These are phyloP conservation scores for Smithornis capensis DNA, from an alignment of 2,113 vertebrate species.

Conservation along the genomic window DNA sequence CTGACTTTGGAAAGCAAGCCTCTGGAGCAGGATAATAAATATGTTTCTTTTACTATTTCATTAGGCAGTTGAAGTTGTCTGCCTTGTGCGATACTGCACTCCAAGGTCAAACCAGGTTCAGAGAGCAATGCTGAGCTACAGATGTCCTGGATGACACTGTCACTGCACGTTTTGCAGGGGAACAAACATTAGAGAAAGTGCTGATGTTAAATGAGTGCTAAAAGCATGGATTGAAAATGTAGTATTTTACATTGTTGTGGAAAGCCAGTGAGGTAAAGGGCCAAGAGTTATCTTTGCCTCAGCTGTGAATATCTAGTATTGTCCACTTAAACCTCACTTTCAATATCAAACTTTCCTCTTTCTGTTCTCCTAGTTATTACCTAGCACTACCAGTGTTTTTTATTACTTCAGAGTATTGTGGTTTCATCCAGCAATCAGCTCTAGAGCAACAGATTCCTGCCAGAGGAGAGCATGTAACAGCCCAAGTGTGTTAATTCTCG, in stretches of 20 bases:
- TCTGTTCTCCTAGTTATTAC: not conserved
- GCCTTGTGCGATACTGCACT: not conserved
- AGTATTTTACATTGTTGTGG: not conserved
- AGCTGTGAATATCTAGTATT: not conserved
- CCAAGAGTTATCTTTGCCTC: not conserved
- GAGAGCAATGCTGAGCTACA: not conserved
- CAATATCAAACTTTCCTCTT: not conserved
- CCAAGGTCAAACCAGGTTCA: not conserved
- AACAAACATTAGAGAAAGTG: not conserved
- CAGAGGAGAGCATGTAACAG: not conserved
- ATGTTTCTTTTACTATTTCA: not conserved
- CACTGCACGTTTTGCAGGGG: not conserved
- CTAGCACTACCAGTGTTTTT: not conserved
- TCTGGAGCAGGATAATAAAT: not conserved
- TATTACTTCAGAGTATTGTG: not conserved
- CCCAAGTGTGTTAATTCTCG: accelerated
- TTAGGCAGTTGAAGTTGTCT: not conserved
- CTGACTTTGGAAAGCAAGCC: not conserved
- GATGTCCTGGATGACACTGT: not conserved
- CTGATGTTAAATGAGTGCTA: not conserved
- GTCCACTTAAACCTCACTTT: not conserved
- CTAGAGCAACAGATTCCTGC: not conserved
- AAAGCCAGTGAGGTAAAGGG: not conserved
- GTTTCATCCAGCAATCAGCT: not conserved
- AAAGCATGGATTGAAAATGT: not conserved